Conservation (phyloP, 1,140 invertebrate species). For the Drosophila lacertosa region DNA sequence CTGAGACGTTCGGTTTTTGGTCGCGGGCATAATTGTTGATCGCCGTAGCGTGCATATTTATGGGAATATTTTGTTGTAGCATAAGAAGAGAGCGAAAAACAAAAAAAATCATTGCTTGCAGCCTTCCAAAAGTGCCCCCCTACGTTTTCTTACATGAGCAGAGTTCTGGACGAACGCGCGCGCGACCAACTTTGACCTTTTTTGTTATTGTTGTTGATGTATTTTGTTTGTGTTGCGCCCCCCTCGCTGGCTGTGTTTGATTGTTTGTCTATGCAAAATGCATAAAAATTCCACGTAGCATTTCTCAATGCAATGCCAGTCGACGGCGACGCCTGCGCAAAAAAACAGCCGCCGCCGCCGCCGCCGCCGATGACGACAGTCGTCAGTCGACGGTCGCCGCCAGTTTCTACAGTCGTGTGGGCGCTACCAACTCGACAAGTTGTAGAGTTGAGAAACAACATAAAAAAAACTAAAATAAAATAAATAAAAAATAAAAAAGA, state of each 20-base stretch:
- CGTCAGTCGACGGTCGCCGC: slow-evolving; percentile 19
- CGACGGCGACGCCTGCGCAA: slow-evolving; percentile 69
- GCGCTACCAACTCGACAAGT: slow-evolving; percentile 48
- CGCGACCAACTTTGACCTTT: slow-evolving; percentile 78
- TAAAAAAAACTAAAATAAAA: too few species aligned
- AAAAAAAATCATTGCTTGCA: slow-evolving; percentile 70
- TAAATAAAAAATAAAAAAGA: not conserved
- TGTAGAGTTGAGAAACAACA: slow-evolving; percentile 21
- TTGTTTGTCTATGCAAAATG: slow-evolving; percentile 69
- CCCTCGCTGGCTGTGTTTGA: not conserved
- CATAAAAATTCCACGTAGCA: slow-evolving; percentile 69
- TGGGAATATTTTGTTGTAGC: slow-evolving; percentile 70
- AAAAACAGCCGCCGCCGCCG: slow-evolving; percentile 29
- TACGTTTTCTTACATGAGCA: slow-evolving; percentile 6
- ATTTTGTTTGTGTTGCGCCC: slow-evolving; percentile 5
- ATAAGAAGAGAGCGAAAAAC: slow-evolving; percentile 27
- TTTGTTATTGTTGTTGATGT: slow-evolving; percentile 23
- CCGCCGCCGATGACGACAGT: slow-evolving; percentile 52
- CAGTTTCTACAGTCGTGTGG: slow-evolving; percentile 38
- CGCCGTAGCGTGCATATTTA: slow-evolving; percentile 79
- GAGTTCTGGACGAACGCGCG: slow-evolving; percentile 79
- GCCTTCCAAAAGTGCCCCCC: slow-evolving; percentile 25
- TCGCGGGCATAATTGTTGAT: slow-evolving; percentile 75
- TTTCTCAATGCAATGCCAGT: slow-evolving; percentile 68
- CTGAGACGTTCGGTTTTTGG: slow-evolving; percentile 60